phyloP scores from a whole-genome alignment of 2,797 vertebrate species.

The Hippocampus kuda region DNA sequence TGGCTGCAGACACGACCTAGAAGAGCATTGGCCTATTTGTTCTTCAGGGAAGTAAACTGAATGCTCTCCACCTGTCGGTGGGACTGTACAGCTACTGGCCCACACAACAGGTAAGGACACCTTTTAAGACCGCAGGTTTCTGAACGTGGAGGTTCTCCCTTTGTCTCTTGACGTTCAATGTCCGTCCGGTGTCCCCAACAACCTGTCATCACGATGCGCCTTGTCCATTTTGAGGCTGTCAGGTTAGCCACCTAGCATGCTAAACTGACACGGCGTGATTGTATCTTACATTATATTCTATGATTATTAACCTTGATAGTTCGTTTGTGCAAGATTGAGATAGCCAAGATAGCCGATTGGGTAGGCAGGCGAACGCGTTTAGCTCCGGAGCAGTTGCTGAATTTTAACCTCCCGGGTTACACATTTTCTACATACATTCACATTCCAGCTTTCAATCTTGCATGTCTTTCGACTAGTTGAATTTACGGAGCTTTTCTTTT shows the following conservation, averaged over 20 bases:
- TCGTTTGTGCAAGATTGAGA: slow-evolving; percentile 9
- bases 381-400: neutral
- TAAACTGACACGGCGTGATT: slow-evolving; percentile 9
- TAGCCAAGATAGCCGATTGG: slow-evolving; percentile 1
- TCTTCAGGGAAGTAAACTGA: slow-evolving; percentile 7
- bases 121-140: neutral
- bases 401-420: neutral
- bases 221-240: slow-evolving; percentile 12
- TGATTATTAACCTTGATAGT: too few species aligned
- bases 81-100: slow-evolving; percentile 16
- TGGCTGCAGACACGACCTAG: slow-evolving; percentile 46
- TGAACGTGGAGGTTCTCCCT: neutral
- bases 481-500: neutral
- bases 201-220: slow-evolving; percentile 12
- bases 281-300: neutral
- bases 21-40: slow-evolving; percentile 19
- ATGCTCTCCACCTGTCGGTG: slow-evolving; percentile 6
- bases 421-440: neutral
- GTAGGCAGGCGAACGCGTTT: neutral
- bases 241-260: slow-evolving; percentile 37
- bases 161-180: slow-evolving; percentile 13
- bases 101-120: slow-evolving; percentile 40
- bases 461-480: too few species aligned
- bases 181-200: slow-evolving; percentile 8
- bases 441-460: too few species aligned